Base-by-base conservation (phyloP, 2,113 vertebrate species). In the Leucoraja erinaceus region DNA sequence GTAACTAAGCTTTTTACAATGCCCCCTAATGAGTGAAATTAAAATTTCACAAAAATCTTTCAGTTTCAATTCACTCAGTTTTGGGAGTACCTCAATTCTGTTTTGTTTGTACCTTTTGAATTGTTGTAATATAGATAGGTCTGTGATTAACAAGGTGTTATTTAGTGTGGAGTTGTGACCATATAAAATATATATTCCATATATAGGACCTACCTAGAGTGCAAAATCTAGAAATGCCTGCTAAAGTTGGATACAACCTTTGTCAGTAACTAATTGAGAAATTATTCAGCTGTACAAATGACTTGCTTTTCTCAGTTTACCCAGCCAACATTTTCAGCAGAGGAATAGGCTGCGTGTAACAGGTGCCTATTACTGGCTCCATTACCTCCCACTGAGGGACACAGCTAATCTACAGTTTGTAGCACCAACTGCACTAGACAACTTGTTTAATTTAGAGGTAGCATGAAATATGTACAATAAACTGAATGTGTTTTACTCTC, bases 401-500 rank as follows among this genome's bases (percentile, higher is more conserved):
- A 20, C 18, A 72, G 18, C 22, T 5, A 20, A 14, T 72, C 22
- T 4, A 22, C 14, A 2, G 70, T 20, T 72, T 72, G 4, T 72
- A 72, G 18, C 14, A 20, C 18, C 10, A 5, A 72, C 5, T 72
- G 0, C 70, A 18, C 22, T 20, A 22, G 14, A 20, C 70, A 72
- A 72, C 22, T 5, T 20, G 18, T 72, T 18, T 18, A 72, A 72
- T 72, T 18, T 20, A 20, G 14, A 72, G 70, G 18, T 72, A 72
- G 20, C 70, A 72, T 20, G 70, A 72, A 72, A 25, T 38, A 16
- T 31, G 33, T 5, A 91, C 68, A 72, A 90, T 22, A 22, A 12
- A 0, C 72, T 47, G 70, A 0, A 76, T 7, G 90, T 94, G 93
- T 38, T 93, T 93, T 0, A 93, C 56, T 95, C 54, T 93, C 94